Evolutionary conservation across 37 sponge, comb jelly and placozoan species (phyloP), one percentile per base, ranked within the genome.

Genomic region (Aplysina aerophoba): DNA sequence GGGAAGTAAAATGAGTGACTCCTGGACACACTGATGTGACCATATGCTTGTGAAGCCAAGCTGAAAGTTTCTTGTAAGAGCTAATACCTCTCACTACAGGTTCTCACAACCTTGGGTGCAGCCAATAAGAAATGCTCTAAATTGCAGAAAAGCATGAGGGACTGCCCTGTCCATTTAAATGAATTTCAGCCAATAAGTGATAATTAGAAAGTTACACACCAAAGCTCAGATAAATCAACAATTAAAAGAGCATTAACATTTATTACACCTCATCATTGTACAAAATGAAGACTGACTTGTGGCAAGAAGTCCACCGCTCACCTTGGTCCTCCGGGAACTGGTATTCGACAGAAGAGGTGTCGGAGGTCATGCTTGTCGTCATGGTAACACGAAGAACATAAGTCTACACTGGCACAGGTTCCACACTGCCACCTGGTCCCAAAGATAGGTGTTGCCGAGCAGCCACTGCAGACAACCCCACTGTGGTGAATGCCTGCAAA

Each of bases 341-440:
- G 73, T 19, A 91, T 83, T 16, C 96, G 81, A 3, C 20, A 16
- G 60, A 95, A 95, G 24, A 16, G 36, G 81, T 95, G 96, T 21
- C 88, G 55, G 39, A 86, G 44, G 54, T 71, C 85, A 79, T 95
- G 96, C 67, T 86, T 84, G 85, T 95, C 96, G 38, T 87, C 89
- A 82, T 95, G 93, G 83, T 95, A 95, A 82, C 96, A 95, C 22
- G 65, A 53, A 11, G 96, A 93, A 54, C 96, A 95, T 63, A 95
- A 82, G 62, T 88, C 85, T 53, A 87, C 44, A 15, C 85, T 59
- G 3, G 83, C 39, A 36, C 96, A 95, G 58, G 85, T 87, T 27
- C n/a, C 39, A 44, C 96, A 95, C 62, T 82, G 88, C 94, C 94
- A 95, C 16, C 89, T 36, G 12, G 86, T 93, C 54, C 96, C 96